phyloP scores from a whole-genome alignment of 2,113 vertebrate species.

The Phrynosoma blainvillii region DNA sequence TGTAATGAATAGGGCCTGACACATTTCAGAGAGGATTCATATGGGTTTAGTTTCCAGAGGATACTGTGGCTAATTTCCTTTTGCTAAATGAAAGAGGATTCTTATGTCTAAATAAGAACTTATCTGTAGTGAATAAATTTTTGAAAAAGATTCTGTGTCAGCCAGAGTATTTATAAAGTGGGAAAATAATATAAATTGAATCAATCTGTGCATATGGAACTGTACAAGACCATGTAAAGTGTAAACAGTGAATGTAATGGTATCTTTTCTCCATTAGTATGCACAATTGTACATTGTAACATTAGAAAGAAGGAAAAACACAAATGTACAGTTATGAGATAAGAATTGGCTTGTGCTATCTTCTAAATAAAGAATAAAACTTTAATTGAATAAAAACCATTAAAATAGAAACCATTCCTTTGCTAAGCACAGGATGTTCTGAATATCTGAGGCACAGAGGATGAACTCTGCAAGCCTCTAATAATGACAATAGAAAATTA shows the following conservation, averaged over 20 bases:
- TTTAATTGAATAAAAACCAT: accelerated
- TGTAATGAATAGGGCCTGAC: neutral
- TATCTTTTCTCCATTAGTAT: neutral
- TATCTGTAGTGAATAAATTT: slow-evolving; percentile 17
- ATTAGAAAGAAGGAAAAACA: slow-evolving; percentile 8
- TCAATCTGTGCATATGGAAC: neutral
- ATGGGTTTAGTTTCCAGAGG: neutral
- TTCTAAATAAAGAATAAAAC: slow-evolving; percentile 18
- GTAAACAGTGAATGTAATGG: neutral
- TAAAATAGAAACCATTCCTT: neutral
- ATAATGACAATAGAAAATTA: slow-evolving; percentile 13
- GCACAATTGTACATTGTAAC: slow-evolving; percentile 30
- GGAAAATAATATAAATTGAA: slow-evolving; percentile 19
- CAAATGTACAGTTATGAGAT: slow-evolving; percentile 18
- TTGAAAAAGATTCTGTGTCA: slow-evolving; percentile 17
- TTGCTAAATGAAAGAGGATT: slow-evolving; percentile 22
- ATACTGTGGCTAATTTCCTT: accelerated
- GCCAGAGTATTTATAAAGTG: slow-evolving; percentile 10
- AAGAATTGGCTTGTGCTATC: slow-evolving; percentile 7
- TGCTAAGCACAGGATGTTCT: slow-evolving; percentile 13
- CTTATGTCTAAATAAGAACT: slow-evolving; percentile 21
- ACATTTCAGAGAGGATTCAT: neutral
- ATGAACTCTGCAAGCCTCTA: neutral
- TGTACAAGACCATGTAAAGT: neutral
- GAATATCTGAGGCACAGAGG: neutral